Evolutionary conservation across 2,888 invertebrate genomes (phyloP), one percentile per base, ranked within the genome.

Genomic region (Seira sanloemensis): DNA sequence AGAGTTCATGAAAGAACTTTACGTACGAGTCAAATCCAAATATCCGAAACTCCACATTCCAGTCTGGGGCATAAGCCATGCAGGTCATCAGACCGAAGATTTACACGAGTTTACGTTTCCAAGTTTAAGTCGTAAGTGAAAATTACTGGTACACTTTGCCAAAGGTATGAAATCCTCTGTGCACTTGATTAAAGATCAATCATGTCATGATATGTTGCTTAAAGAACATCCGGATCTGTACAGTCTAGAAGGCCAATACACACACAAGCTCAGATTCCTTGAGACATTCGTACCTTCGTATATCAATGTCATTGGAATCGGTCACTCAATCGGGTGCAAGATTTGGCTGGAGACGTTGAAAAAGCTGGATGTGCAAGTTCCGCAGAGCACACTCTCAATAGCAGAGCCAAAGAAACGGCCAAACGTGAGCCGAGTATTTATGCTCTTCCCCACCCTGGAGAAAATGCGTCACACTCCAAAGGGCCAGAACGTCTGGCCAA

Each of bases 281-380:
- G 92, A 94, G 88, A 93, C 94, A 88, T 94, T 94, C 90, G 92
- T 97, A 86, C 95, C 96, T 77, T 91, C 92, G 86, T 92, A 94
- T 90, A 94, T 94, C n/a, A 94, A 93, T 90, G 91, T 98, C 58
- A 95, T 97, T 91, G 91, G 98, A 54, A 93, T 98, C 88, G 97
- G 96, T 0, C 98, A 98, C 92, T 98, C 98, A 0, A 96, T 98
- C 90, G 98, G 98, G 1, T 93, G 95, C 75, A 97, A 97, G 94
- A 94, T 97, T 90, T 93, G 94, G 86, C 90, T 97, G 79, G 94
- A 97, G 90, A 90, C 97, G 71, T 90, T 96, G 26, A 93, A 94
- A 88, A 91, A 89, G 21, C 88, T 91, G 26, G 85, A 88, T n/a
- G 87, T 90, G 18, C 84, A 90, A 21, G 62, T 16, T 4, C 37